Evolutionary conservation across 2,888 invertebrate genomes (phyloP).

Genomic region (Cistogaster globosa): DNA sequence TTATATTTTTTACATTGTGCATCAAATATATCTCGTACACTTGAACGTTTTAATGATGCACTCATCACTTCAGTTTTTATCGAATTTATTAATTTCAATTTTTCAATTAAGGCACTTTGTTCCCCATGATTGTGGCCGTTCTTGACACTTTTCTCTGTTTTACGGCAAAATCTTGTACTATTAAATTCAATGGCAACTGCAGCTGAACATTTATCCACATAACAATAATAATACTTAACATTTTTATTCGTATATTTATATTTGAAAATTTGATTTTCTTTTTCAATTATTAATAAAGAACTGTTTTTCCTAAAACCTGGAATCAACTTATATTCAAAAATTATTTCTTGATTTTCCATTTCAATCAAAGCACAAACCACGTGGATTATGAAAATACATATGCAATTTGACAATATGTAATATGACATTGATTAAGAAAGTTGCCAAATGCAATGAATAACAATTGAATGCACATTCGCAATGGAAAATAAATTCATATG

Average conservation of each 20-base stretch:
- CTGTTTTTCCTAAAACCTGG: conserved; percentile 15
- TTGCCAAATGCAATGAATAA: too few species aligned
- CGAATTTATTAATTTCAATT: conserved; percentile 41
- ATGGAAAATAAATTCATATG: too few species aligned
- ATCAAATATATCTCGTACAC: conserved; percentile 42
- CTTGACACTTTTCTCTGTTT: conserved; percentile 8
- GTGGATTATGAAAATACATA: neutral
- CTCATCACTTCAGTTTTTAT: conserved; percentile 23
- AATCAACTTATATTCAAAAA: conserved; percentile 21
- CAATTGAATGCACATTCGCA: too few species aligned
- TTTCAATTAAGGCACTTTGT: conserved; percentile 14
- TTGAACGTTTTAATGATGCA: conserved; percentile 28
- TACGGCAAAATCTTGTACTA: conserved; percentile 1
- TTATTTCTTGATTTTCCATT: neutral
- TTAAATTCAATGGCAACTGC: conserved; percentile 15
- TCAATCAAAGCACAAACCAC: neutral
- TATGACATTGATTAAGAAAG: neutral
- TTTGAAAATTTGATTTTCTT: conserved; percentile 22
- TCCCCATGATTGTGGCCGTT: conserved; percentile 22
- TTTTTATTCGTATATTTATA: conserved; percentile 6
- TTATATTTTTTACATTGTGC: conserved; percentile 37
- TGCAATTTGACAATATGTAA: neutral
- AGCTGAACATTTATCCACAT: neutral
- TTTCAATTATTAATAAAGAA: conserved; percentile 1
- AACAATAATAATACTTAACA: conserved; percentile 9